Percentiles rank a stretch among this genome's conserved stretches.
phyloP scores from a whole-genome alignment of 2,888 invertebrate species.

The Melikaiella ostensackeni region DNA sequence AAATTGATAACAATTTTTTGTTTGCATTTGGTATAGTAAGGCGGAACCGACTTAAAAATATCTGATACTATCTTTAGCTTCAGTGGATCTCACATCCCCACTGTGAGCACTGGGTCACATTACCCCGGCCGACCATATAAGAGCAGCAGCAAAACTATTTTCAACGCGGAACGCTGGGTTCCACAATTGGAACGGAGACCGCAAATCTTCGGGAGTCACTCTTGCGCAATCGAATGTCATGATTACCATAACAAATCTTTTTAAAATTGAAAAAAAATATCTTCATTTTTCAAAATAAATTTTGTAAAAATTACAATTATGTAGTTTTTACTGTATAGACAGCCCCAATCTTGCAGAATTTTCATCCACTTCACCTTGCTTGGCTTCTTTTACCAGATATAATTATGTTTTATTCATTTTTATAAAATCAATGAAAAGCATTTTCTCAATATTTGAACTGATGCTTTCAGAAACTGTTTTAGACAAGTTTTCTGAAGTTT shows the following conservation, averaged over 20 bases:
- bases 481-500: no score
- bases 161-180: conserved; percentile 65
- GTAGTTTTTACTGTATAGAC: neutral
- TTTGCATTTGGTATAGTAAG: neutral
- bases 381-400: no score
- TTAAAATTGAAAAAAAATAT: neutral
- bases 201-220: conserved; percentile 44
- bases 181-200: conserved; percentile 58
- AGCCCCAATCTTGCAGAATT: neutral
- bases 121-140: conserved; percentile 75
- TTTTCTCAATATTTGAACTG: no score
- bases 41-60: conserved; percentile 70
- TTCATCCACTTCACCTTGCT: no score
- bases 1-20: neutral
- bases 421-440: no score
- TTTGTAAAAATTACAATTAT: neutral
- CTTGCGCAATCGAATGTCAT: conserved; percentile 47
- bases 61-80: conserved; percentile 69
- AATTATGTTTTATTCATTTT: no score
- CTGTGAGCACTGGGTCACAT: conserved; percentile 68
- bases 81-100: conserved; percentile 50
- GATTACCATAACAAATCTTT: conserved; percentile 11
- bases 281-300: neutral
- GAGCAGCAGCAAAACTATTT: conserved; percentile 73
- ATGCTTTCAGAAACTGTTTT: no score